phyloP scores from a whole-genome alignment of 2,888 invertebrate genomes.

The Thysanoteuthis rhombus region DNA sequence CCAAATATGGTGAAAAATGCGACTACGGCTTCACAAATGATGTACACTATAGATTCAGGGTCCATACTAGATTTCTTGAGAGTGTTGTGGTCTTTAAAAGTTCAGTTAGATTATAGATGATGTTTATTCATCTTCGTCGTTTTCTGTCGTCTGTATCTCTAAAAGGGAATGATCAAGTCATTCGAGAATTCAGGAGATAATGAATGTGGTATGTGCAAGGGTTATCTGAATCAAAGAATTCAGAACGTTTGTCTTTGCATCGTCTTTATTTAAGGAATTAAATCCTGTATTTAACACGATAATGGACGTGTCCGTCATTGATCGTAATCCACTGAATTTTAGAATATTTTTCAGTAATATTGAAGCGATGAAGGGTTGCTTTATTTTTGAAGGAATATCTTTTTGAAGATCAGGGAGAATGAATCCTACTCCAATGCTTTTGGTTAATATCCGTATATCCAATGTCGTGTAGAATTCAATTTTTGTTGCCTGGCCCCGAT shows the following conservation, averaged over 20 bases:
- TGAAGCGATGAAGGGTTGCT: background rate
- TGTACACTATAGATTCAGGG: slow-evolving; percentile 42
- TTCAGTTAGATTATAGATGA: background rate
- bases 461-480: no score
- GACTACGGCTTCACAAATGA: slow-evolving; percentile 52
- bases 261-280: background rate
- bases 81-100: background rate
- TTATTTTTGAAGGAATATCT: background rate
- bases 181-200: background rate
- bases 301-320: background rate
- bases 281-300: background rate
- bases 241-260: background rate
- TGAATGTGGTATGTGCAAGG: background rate
- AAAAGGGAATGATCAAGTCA: background rate
- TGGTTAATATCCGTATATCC: background rate
- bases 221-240: background rate
- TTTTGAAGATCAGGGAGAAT: background rate
- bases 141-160: background rate
- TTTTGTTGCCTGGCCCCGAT: background rate
- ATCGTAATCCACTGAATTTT: background rate
- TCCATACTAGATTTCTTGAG: slow-evolving; percentile 30
- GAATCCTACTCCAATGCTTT: background rate
- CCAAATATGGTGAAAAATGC: slow-evolving; percentile 50
- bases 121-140: background rate
- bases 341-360: background rate